Evolutionary conservation across 2,888 invertebrate species (phyloP), one percentile per base, ranked within the genome.

Genomic region (Cynaeus angustus): DNA sequence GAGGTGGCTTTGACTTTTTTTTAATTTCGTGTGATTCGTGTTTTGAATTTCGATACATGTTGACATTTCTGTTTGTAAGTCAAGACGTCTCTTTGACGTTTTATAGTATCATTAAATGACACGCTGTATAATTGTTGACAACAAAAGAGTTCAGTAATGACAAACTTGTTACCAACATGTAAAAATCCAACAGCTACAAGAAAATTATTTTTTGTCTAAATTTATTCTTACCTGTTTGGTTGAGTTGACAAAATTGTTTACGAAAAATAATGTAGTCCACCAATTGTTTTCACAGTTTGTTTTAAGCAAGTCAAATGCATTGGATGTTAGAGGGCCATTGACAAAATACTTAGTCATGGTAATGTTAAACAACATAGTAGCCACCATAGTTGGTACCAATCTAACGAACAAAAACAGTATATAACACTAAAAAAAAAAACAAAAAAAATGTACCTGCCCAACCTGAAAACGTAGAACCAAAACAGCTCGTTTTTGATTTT

Each of bases 221-320:
- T 14, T 3, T 13, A 14, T 13, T 13, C 55, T 33, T 55, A 55
- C 55, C 28, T 43, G 43, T 1, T 43, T 13, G 8, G 10, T 2
- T 4, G 21, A 21, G 10, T 26, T 26, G 8, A 59, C 13, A 8
- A 13, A 59, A 30, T 45, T 45, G 16, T 5, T 45, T 3, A 33
- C 21, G 45, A 59, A 59, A 12, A 59, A 30, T 10, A 59, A 30
- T 30, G 45, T 59, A 9, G 28, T 28, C 59, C 59, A 59, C 46
- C 59, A 45, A 8, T 21, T 30, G 8, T 41, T 9, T 9, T 59
- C 14, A 13, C 59, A 59, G 33, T 13, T 53, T 13, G n/a, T 13
- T 12, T 10, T 33, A 1, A 16, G 3, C 0, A n/a, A n/a, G 6
- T 16, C 16, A 2, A n/a, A 48, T 7, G 9, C 12, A 4, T 21